Percentiles rank a stretch among this genome's conserved stretches.
Conservation (phyloP, 2,888 invertebrate genomes). For the Dysmachus trigonus region DNA sequence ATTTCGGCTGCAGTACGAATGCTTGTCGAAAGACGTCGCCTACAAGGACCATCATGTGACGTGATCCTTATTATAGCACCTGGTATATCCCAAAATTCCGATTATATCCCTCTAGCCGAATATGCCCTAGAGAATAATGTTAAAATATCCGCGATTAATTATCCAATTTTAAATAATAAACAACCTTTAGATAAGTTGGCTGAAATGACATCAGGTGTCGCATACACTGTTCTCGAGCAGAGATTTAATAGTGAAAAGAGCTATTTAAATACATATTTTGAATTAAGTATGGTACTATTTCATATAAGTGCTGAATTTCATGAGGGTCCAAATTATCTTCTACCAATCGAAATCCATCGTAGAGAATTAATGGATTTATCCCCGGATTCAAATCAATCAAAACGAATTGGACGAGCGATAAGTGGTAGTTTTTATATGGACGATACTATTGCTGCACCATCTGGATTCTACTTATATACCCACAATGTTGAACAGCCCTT, state of each 20-base stretch:
- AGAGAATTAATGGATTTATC: constrained; percentile 52
- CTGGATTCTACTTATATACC: constrained; percentile 67
- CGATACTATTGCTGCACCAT: constrained; percentile 66
- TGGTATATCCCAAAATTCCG: constrained; percentile 64
- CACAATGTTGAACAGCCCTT: constrained; percentile 67
- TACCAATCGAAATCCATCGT: constrained; percentile 64
- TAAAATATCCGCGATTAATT: constrained; percentile 68
- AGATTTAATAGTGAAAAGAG: constrained; percentile 67
- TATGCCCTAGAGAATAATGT: constrained; percentile 63
- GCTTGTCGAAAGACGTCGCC: constrained; percentile 63
- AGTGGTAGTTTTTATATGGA: constrained; percentile 69
- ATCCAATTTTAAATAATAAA: constrained; percentile 65
- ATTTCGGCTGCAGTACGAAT: constrained; percentile 58
- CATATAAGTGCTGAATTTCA: constrained; percentile 65
- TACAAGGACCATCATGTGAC: constrained; percentile 66
- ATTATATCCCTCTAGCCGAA: constrained; percentile 60
- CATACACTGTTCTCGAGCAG: constrained; percentile 67
- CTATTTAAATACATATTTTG: constrained; percentile 67
- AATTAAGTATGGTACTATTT: constrained; percentile 65
- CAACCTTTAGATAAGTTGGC: constrained; percentile 66
- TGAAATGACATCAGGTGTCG: constrained; percentile 63
- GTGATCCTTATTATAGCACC: constrained; percentile 69
- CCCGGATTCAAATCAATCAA: constrained; percentile 43
- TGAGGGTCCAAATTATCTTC: constrained; percentile 63
- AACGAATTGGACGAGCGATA: constrained; percentile 58